phyloP scores from a whole-genome alignment of 2,888 invertebrate species.

The Drepana falcataria region DNA sequence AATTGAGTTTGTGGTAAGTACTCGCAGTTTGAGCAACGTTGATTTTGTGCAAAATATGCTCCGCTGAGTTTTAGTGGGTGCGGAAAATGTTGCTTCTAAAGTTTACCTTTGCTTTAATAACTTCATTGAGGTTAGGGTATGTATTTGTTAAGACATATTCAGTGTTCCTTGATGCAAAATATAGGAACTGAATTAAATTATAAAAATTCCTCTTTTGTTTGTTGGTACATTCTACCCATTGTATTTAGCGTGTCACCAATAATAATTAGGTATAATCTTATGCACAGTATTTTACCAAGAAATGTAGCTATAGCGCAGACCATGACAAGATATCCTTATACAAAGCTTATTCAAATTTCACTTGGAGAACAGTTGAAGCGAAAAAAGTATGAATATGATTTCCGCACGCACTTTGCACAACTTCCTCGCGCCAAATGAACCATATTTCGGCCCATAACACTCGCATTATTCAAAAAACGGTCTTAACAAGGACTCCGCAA shows the following conservation, averaged over 20 bases:
- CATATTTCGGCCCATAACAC: slow-evolving; percentile 75
- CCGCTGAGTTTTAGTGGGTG: slow-evolving; percentile 32
- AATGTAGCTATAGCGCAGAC: too few relatives aligned
- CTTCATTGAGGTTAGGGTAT: not conserved
- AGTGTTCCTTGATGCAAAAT: too few relatives aligned
- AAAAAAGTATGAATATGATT: slow-evolving; percentile 78
- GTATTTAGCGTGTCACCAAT: too few relatives aligned
- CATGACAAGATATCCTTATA: not conserved
- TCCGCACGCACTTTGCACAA: slow-evolving; percentile 65
- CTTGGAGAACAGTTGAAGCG: slow-evolving; percentile 68
- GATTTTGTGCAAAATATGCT: slow-evolving; percentile 31
- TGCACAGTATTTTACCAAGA: too few relatives aligned
- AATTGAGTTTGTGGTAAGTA: slow-evolving; percentile 54
- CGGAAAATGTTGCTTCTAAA: not conserved
- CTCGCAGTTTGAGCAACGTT: slow-evolving; percentile 7
- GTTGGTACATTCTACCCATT: too few relatives aligned
- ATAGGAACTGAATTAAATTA: too few relatives aligned
- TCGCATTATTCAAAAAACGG: slow-evolving; percentile 68
- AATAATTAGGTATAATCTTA: too few relatives aligned
- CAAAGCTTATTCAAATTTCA: slow-evolving; percentile 59
- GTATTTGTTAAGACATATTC: not conserved
- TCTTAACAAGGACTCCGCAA: slow-evolving; percentile 19
- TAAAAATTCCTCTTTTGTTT: too few relatives aligned
- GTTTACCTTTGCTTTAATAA: not conserved
- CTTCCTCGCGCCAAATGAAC: slow-evolving; percentile 73